A percentile compares a stretch with the other conserved stretches of the same genome.
Conservation (phyloP, 1,140 invertebrate genomes). For the Ganaspis sp. region DNA sequence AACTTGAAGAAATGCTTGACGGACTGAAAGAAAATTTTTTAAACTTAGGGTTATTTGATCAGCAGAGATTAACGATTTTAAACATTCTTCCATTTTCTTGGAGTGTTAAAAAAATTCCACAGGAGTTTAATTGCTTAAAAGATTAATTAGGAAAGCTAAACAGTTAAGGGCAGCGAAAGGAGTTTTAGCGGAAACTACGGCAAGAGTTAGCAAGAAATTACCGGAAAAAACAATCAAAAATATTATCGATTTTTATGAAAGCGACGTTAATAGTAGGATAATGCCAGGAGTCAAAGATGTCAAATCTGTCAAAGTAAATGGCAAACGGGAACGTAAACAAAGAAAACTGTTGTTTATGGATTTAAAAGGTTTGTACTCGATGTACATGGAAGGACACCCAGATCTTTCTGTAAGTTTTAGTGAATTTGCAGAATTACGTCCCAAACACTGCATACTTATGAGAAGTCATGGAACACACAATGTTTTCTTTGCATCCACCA, state of each 20-base stretch:
- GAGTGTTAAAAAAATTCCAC: no score
- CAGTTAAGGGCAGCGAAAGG: no score
- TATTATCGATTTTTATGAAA: conserved; percentile 24
- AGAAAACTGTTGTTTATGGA: neutral
- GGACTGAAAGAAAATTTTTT: no score
- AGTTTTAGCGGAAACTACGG: neutral
- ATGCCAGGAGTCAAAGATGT: no score
- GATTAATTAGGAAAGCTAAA: no score
- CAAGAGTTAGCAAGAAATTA: neutral
- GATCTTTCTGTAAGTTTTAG: neutral
- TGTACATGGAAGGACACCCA: neutral
- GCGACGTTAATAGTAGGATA: conserved; percentile 24
- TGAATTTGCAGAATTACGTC: neutral
- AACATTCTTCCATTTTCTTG: no score
- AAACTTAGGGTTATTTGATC: no score
- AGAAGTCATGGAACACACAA: neutral
- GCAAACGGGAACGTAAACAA: neutral
- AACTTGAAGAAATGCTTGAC: no score
- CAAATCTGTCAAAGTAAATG: no score
- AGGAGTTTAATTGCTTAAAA: no score
- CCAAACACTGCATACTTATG: neutral
- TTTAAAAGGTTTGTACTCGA: neutral
- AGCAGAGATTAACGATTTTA: no score
- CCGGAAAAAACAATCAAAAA: conserved; percentile 5
- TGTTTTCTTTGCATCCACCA: neutral